Conservation (phyloP, 30 jellyfish, hydroid and myxozoan species). For the Cassiopea xamachana region DNA sequence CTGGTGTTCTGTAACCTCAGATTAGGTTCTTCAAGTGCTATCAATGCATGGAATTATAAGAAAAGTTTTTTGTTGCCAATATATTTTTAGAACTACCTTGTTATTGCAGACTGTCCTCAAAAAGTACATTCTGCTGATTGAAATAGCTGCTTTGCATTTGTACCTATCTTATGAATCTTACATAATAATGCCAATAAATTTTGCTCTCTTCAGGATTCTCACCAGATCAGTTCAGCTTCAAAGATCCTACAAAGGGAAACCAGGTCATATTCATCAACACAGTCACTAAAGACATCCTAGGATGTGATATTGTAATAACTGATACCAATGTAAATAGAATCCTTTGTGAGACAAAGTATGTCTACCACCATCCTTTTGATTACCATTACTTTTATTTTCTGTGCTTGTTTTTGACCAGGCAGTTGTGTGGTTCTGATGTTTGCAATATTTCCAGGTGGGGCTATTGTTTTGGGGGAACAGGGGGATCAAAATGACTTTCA, state of each 20-base stretch:
- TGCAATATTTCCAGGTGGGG: no score
- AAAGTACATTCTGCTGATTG: not conserved
- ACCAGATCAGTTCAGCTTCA: constrained; percentile 55
- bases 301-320: constrained; percentile 41
- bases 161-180: not conserved
- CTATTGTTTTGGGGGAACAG: no score
- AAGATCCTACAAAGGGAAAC: constrained; percentile 60
- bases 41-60: no score
- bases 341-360: constrained; percentile 59
- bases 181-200: not conserved
- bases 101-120: not conserved
- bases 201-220: constrained; percentile 46
- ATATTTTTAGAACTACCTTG: no score
- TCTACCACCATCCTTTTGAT: not conserved
- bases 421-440: no score
- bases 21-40: no score
- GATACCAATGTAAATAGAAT: constrained; percentile 45
- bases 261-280: constrained; percentile 48
- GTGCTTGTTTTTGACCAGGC: not conserved
- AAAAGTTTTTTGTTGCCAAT: no score
- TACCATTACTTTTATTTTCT: no score
- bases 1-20: no score
- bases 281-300: constrained; percentile 15
- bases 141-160: not conserved
- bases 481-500: no score